Evolutionary conservation across 2,113 vertebrate genomes (phyloP).

Genomic region (Merops nubicus): DNA sequence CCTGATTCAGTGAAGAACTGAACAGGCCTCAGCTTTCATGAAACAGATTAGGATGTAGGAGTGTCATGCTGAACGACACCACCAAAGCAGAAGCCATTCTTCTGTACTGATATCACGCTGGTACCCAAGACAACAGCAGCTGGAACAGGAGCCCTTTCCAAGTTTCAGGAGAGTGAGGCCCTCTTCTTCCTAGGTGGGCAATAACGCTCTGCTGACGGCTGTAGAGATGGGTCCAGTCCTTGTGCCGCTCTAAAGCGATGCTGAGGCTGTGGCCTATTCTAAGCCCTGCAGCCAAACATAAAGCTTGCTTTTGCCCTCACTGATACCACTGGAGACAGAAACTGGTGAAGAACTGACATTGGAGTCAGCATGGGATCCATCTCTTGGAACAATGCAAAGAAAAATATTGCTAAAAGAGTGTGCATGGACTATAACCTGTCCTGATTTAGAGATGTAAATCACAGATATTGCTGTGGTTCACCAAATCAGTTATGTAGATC

Average conservation of each 20-base stretch:
- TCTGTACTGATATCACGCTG: not conserved
- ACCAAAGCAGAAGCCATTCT: not conserved
- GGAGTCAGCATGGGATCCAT: not conserved
- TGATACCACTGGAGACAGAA: not conserved
- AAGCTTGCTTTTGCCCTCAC: not conserved
- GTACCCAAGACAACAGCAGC: not conserved
- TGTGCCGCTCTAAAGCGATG: not conserved
- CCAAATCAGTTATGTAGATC: not conserved
- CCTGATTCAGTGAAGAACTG: not conserved
- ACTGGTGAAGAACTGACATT: not conserved
- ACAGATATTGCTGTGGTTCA: not conserved
- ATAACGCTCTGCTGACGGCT: not conserved
- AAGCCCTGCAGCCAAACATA: not conserved
- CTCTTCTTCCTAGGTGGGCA: not conserved
- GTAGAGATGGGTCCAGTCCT: not conserved
- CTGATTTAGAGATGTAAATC: not conserved
- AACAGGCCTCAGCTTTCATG: not conserved
- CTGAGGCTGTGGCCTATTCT: not conserved
- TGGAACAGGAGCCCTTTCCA: not conserved
- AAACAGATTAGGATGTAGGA: not conserved
- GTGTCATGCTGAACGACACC: not conserved
- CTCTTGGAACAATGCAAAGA: not conserved
- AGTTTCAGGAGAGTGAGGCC: not conserved
- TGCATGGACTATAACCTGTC: not conserved
- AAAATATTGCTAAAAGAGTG: not conserved